A percentile compares a stretch with the other conserved stretches of the same genome.
Evolutionary conservation across 2,113 vertebrate genomes (phyloP).

Genomic region (Aldabrachelys gigantea): DNA sequence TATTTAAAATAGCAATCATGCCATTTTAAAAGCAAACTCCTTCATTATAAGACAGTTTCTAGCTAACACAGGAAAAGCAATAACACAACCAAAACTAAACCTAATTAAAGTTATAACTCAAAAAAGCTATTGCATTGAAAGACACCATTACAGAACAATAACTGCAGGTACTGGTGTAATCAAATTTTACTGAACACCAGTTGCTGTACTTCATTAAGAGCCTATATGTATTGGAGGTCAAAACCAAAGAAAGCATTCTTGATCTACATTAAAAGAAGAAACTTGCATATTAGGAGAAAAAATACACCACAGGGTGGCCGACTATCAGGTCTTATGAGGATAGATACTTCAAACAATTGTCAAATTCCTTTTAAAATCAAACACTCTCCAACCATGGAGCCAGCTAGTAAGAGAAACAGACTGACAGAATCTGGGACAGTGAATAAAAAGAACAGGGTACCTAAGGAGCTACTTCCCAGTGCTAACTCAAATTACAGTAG

Average conservation of each 20-base stretch:
- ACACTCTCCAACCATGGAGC: neutral
- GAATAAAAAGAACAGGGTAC: neutral
- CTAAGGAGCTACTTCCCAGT: neutral
- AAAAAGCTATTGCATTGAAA: conserved; percentile 37
- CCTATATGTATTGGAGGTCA: neutral
- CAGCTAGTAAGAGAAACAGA: conserved; percentile 1
- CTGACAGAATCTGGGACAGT: neutral
- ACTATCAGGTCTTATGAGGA: neutral
- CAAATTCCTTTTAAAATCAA: neutral
- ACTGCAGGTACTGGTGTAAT: conserved; percentile 4
- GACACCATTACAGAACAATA: conserved; percentile 2
- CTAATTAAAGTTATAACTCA: conserved; percentile 69
- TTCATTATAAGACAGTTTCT: neutral
- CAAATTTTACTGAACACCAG: neutral
- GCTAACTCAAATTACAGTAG: neutral
- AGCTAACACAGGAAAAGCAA: neutral
- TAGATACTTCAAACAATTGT: neutral
- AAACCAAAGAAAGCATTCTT: neutral
- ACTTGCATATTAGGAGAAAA: neutral
- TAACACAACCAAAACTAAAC: conserved; percentile 26
- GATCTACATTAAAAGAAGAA: neutral
- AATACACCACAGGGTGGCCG: neutral
- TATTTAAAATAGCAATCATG: neutral
- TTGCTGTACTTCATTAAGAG: neutral
- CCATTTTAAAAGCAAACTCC: neutral